These are phyloP conservation scores for Scaptomyza pallida DNA, from an alignment of 1,140 invertebrate genomes.

Conservation along the genomic window DNA sequence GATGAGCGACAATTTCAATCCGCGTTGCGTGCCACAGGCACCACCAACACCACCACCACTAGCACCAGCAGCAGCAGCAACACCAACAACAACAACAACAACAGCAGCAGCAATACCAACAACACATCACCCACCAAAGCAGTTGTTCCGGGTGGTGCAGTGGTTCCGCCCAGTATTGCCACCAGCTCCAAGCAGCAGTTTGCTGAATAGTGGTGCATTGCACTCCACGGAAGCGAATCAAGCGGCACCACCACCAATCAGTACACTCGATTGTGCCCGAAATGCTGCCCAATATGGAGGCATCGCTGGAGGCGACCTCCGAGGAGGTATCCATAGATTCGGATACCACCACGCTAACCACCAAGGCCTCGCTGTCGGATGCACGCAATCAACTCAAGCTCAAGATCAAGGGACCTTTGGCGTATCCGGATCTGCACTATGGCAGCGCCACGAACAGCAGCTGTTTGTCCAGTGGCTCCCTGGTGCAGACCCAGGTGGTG, in stretches of 20 bases:
- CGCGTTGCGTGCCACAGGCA: conserved; percentile 86
- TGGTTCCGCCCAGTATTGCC: background rate
- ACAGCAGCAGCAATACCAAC: conserved; percentile 17
- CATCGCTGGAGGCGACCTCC: conserved; percentile 74
- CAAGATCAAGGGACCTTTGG: conserved; percentile 94
- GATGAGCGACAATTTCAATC: conserved; percentile 90
- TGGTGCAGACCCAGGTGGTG: conserved; percentile 56
- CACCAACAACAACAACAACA: conserved; percentile 34
- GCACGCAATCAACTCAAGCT: conserved; percentile 94
- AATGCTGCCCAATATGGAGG: conserved; percentile 57
- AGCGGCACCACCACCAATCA: conserved; percentile 37
- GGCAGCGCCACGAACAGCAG: conserved; percentile 54
- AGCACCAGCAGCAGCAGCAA: conserved; percentile 3
- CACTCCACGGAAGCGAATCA: conserved; percentile 67
- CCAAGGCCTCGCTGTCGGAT: conserved; percentile 89
- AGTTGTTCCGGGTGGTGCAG: background rate
- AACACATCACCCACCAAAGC: background rate
- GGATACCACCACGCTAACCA: conserved; percentile 85
- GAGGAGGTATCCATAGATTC: conserved; percentile 85
- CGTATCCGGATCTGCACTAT: conserved; percentile 72
- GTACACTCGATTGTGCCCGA: conserved; percentile 31
- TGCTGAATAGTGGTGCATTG: conserved; percentile 37
- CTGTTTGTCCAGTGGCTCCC: conserved; percentile 45
- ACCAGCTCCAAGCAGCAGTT: conserved; percentile 18
- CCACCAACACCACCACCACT: conserved; percentile 57